Evolutionary conservation across 2,888 invertebrate genomes (phyloP).

Genomic region (Meteorus colon): DNA sequence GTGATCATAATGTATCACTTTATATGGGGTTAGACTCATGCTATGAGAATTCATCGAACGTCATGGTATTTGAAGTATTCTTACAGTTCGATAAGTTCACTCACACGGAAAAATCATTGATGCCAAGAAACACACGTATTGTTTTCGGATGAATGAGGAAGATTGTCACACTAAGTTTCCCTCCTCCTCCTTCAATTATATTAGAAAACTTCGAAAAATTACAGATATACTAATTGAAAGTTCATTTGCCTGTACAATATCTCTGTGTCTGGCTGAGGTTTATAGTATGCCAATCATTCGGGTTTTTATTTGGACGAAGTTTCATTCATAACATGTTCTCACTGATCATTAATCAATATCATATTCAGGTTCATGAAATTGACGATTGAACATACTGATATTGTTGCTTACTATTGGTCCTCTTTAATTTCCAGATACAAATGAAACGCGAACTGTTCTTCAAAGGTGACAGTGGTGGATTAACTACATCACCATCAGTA

Average conservation of each 20-base stretch:
- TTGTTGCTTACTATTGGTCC: neutral
- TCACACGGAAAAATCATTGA: neutral
- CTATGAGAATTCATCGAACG: neutral
- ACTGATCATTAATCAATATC: neutral
- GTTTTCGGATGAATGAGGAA: neutral
- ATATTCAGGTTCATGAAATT: neutral
- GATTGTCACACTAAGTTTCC: constrained; percentile 23
- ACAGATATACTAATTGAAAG: neutral
- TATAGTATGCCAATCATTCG: neutral
- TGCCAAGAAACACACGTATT: neutral
- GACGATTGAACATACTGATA: neutral
- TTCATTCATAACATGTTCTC: neutral
- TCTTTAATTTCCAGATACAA: constrained; percentile 79
- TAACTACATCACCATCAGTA: constrained; percentile 70
- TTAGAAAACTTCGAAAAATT: constrained; percentile 18
- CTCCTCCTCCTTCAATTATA: constrained; percentile 30
- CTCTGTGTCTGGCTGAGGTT: neutral
- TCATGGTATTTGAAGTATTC: too few species aligned
- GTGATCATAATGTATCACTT: neutral
- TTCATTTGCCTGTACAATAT: neutral
- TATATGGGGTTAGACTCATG: neutral
- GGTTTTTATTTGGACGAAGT: neutral
- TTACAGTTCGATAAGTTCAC: neutral
- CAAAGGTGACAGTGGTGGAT: constrained; percentile 74
- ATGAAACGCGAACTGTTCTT: constrained; percentile 92